Percentiles rank a stretch among this genome's conserved stretches.
These are phyloP conservation scores for Drosophila kohkoa DNA, from an alignment of 1,140 invertebrate genomes.

Conservation along the genomic window DNA sequence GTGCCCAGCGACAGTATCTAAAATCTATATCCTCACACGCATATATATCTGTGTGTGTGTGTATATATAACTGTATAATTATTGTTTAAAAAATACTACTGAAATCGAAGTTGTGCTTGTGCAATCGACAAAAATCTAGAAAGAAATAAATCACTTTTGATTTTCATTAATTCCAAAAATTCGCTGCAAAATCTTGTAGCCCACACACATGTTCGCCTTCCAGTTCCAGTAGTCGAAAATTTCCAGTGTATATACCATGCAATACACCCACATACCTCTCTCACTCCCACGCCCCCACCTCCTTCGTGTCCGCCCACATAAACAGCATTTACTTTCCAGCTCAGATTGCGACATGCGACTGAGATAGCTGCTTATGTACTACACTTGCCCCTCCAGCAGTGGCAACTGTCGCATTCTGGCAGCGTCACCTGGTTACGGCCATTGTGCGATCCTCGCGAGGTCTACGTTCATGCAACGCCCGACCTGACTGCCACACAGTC, in stretches of 20 bases:
- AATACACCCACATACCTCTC: conserved; percentile 14
- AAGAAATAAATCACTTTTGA: not conserved
- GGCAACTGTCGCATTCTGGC: conserved; percentile 59
- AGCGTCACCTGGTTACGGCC: conserved; percentile 18
- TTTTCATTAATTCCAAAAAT: not conserved
- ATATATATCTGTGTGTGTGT: conserved; percentile 5
- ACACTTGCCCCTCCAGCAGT: conserved; percentile 13
- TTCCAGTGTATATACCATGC: conserved; percentile 71
- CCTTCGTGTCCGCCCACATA: not conserved
- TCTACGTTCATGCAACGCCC: conserved; percentile 39
- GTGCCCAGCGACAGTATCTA: conserved; percentile 36
- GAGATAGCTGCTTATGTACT: conserved; percentile 68
- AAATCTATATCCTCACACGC: conserved; percentile 27
- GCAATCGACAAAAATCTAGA: conserved; percentile 12
- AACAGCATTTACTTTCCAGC: conserved; percentile 24
- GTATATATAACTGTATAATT: conserved; percentile 39
- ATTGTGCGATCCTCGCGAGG: conserved; percentile 64
- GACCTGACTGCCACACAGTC: conserved; percentile 71
- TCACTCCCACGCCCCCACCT: not conserved
- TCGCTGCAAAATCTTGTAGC: conserved; percentile 9
- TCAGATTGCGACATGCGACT: conserved; percentile 20
- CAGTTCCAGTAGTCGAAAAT: conserved; percentile 66
- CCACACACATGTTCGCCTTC: conserved; percentile 26
- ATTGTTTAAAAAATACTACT: conserved; percentile 26
- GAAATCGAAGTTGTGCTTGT: conserved; percentile 18